Conservation (phyloP, 2,113 vertebrate genomes). For the Cynocephalus volans region DNA sequence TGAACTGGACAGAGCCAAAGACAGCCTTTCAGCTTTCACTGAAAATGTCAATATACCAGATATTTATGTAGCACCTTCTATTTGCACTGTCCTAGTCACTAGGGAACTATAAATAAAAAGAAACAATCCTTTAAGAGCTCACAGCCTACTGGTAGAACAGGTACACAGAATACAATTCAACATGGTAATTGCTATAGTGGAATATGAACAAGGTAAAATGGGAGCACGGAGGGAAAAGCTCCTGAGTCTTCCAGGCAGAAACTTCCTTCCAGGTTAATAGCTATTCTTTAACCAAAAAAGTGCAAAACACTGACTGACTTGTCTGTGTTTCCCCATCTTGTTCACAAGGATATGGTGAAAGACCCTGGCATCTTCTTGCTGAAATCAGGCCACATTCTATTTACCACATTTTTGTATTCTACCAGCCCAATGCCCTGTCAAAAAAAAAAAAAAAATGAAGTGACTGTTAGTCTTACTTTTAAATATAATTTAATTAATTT, state of each 20-base stretch:
- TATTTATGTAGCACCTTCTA: not conserved
- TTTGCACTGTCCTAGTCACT: not conserved
- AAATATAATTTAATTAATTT: not conserved
- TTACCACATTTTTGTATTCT: not conserved
- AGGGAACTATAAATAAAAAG: not conserved
- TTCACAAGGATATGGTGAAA: not conserved
- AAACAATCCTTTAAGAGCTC: not conserved
- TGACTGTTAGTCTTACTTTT: conserved; percentile 11
- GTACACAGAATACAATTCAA: not conserved
- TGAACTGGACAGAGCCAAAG: not conserved
- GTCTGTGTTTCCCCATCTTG: not conserved
- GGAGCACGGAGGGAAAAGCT: not conserved
- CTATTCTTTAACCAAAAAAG: not conserved
- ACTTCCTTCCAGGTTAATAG: not conserved
- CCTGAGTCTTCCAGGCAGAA: not conserved
- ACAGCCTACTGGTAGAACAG: not conserved
- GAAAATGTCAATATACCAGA: not conserved
- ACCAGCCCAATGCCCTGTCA: not conserved
- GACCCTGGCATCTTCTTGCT: not conserved
- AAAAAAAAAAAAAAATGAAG: not conserved
- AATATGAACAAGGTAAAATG: not conserved
- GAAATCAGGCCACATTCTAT: not conserved
- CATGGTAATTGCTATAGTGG: not conserved
- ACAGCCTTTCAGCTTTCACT: not conserved
- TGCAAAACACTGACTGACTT: not conserved